These are phyloP conservation scores for Sprattus sprattus DNA, from an alignment of 2,113 vertebrate genomes.

Conservation along the genomic window DNA sequence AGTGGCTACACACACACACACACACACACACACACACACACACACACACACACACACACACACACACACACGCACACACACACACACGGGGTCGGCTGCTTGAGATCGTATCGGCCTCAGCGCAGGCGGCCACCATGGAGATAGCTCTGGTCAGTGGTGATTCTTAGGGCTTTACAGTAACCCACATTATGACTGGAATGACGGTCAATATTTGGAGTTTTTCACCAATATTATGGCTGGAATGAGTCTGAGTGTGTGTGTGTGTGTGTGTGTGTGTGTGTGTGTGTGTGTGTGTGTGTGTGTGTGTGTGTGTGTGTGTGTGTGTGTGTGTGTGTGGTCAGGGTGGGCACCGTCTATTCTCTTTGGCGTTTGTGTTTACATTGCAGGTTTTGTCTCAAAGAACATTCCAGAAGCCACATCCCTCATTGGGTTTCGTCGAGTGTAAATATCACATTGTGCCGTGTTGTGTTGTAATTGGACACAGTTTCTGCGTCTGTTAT, in stretches of 20 bases:
- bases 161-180: background rate
- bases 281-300: too few relatives aligned
- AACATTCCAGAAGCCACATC: constrained; percentile 10
- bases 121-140: background rate
- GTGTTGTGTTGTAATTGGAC: constrained; percentile 16
- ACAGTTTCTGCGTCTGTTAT: background rate
- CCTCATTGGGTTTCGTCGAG: constrained; percentile 13
- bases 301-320: too few relatives aligned
- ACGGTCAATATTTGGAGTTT: constrained; percentile 9
- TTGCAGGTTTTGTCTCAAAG: background rate
- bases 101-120: background rate
- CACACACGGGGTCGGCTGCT: background rate
- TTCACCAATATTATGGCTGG: constrained; percentile 11
- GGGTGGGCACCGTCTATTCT: constrained; percentile 3
- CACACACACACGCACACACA: too few relatives aligned
- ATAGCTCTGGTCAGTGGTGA: background rate
- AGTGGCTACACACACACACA: too few relatives aligned
- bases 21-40: too few relatives aligned
- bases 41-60: too few relatives aligned
- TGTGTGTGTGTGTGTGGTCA: too few relatives aligned
- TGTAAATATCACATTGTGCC: background rate
- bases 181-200: constrained; percentile 21
- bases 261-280: too few relatives aligned
- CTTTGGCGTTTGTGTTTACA: background rate
- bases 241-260: constrained; percentile 2